A percentile compares a stretch with the other conserved stretches of the same genome.
These are phyloP conservation scores for Dastarcus helophoroides DNA, from an alignment of 2,888 invertebrate genomes.

Conservation along the genomic window DNA sequence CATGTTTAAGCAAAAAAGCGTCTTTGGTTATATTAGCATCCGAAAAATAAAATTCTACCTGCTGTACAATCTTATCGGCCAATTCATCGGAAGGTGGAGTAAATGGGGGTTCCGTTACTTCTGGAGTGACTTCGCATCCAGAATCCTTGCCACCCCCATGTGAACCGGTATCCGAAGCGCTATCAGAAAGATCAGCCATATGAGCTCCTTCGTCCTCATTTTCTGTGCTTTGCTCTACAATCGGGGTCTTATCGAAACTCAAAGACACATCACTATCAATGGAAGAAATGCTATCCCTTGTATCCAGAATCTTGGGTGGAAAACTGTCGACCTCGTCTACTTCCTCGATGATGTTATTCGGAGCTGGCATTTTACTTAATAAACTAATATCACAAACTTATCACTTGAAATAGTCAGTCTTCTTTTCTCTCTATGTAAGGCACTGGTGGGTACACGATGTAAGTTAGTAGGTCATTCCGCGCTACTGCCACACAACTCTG, in stretches of 20 bases:
- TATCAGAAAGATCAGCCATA: slow-evolving; percentile 53
- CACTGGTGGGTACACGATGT: slow-evolving; percentile 7
- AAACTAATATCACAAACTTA: slow-evolving; percentile 29
- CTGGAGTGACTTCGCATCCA: slow-evolving; percentile 51
- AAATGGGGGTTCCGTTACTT: slow-evolving; percentile 48
- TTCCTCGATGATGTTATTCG: slow-evolving; percentile 26
- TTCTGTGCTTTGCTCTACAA: slow-evolving; percentile 21
- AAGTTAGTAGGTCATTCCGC: slow-evolving; percentile 14
- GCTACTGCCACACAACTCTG: slow-evolving; percentile 35
- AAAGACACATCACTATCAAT: slow-evolving; percentile 49
- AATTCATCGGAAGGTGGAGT: slow-evolving; percentile 64
- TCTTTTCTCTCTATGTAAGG: slow-evolving; percentile 15
- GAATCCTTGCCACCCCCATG: slow-evolving; percentile 56
- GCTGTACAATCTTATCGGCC: slow-evolving; percentile 66
- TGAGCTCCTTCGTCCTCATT: slow-evolving; percentile 49
- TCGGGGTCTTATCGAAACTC: slow-evolving; percentile 39
- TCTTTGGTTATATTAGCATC: slow-evolving; percentile 92
- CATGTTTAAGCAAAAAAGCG: slow-evolving; percentile 89
- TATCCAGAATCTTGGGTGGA: slow-evolving; percentile 41
- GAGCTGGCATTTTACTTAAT: slow-evolving; percentile 30
- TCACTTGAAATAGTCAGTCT: slow-evolving; percentile 25
- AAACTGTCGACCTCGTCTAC: slow-evolving; percentile 34
- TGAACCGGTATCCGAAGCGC: slow-evolving; percentile 51
- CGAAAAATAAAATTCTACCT: slow-evolving; percentile 93
- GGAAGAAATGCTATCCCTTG: slow-evolving; percentile 49